These are phyloP conservation scores for Motacilla tschutschensis DNA, from an alignment of 2,113 vertebrate genomes.

Conservation along the genomic window DNA sequence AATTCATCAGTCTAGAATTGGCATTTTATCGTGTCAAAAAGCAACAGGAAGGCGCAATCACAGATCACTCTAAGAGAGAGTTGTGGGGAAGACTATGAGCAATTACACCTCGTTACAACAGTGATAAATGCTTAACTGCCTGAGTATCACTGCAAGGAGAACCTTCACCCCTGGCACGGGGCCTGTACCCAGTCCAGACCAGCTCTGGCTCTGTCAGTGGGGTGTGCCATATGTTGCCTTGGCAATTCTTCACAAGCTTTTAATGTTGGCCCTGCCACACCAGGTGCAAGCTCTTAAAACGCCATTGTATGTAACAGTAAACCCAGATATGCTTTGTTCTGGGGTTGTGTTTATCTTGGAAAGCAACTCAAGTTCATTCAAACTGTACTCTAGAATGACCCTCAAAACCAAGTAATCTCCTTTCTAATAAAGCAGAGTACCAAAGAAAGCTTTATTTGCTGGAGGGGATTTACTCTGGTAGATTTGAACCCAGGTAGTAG, in stretches of 20 bases:
- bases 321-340: conserved; percentile 58
- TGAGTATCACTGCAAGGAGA: not conserved
- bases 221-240: conserved; percentile 20
- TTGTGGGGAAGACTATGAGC: not conserved
- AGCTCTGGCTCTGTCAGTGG: not conserved
- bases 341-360: conserved; percentile 51
- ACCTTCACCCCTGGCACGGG: not conserved
- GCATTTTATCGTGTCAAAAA: not conserved
- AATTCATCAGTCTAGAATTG: not conserved
- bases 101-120: not conserved
- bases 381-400: conserved; percentile 46
- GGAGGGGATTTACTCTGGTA: conserved; percentile 39
- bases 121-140: conserved; percentile 6
- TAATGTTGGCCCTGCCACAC: not conserved
- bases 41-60: not conserved
- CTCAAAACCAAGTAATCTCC: conserved; percentile 55
- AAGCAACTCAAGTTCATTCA: conserved; percentile 48
- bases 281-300: conserved; percentile 49
- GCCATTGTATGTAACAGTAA: conserved; percentile 38
- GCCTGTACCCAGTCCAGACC: not conserved
- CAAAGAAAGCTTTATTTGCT: conserved; percentile 45
- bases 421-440: conserved; percentile 18
- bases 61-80: not conserved
- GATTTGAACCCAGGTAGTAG: conserved; percentile 26
- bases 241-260: conserved; percentile 51